These are phyloP conservation scores for Rhinichthys osculus DNA, from an alignment of 2,797 vertebrate species.

Conservation along the genomic window DNA sequence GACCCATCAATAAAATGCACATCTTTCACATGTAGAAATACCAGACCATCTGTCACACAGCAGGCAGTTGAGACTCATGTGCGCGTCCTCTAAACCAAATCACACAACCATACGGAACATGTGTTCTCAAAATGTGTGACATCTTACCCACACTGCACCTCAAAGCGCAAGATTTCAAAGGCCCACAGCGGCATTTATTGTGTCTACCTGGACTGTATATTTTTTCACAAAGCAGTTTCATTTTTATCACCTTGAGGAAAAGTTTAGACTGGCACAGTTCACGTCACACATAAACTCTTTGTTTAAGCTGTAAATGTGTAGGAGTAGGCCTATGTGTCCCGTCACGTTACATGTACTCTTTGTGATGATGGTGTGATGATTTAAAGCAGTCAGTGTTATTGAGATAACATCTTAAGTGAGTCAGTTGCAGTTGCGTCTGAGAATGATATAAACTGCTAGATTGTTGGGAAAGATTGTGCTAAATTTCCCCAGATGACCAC, in stretches of 20 bases:
- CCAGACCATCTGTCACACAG: conserved; percentile 77
- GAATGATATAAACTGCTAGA: conserved; percentile 33
- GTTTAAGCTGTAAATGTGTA: conserved; percentile 33
- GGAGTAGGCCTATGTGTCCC: conserved; percentile 3
- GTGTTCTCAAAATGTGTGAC: conserved; percentile 73
- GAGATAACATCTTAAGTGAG: conserved; percentile 49
- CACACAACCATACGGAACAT: conserved; percentile 67
- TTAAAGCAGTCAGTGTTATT: conserved; percentile 33
- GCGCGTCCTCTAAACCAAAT: conserved; percentile 57
- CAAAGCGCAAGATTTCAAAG: conserved; percentile 60
- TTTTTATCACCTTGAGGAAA: conserved; percentile 41
- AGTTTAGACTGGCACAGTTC: conserved; percentile 12
- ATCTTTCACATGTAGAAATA: conserved; percentile 74
- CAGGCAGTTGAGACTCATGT: conserved; percentile 63
- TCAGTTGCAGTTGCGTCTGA: conserved; percentile 37
- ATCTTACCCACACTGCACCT: conserved; percentile 68
- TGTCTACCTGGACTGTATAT: conserved; percentile 33
- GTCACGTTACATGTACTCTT: conserved; percentile 14
- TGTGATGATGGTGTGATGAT: conserved; percentile 35
- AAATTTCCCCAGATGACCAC: conserved; percentile 42
- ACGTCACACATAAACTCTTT: conserved; percentile 42
- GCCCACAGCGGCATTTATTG: conserved; percentile 46
- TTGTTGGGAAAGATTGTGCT: conserved; percentile 38
- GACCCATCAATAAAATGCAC: conserved; percentile 64
- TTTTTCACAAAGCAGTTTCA: conserved; percentile 14